Evolutionary conservation across 2,888 invertebrate species (phyloP), one percentile per base, ranked within the genome.

Genomic region (Apomyelois bistriatella): DNA sequence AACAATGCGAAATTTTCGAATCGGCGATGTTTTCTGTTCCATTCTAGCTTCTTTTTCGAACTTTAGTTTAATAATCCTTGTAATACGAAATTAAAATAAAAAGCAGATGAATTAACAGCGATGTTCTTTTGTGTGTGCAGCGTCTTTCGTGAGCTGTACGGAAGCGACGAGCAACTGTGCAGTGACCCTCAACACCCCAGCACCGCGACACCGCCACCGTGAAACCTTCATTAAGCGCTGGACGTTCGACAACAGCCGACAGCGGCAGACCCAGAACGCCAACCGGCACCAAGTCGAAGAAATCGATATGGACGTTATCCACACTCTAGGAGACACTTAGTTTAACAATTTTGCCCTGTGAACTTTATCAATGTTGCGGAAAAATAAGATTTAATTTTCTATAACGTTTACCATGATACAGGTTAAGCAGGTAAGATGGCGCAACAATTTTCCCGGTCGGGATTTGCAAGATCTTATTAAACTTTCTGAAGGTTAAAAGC

Each of bases 161-260:
- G 82, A 79, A 16, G 70, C 58, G 37, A 56, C 64, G 36, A 54
- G 43, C 54, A 53, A 60, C 58, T 50, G 54, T 49, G 53, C 58
- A 10, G 56, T 38, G 46, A 47, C 32, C 46, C 22, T 49, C n/a
- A 53, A 22, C 6, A 43, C 62, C 17, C 47, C 55, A 16, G 16
- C 38, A 28, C n/a, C 58, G 30, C 64, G 64, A 2, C 63, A 60
- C 3, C 64, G 60, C 3, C 61, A 64, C 32, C 61, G 65, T 3
- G 66, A 69, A 13, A 57, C 65, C 1, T 68, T 62, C 65, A 71
- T 79, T 53, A 58, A 58, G n/a, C 70, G 76, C 0, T 83, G 82
- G 83, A 77, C 62, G 1, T 78, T 79, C 58, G 70, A 79, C 65
- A 80, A 78, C 66, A 69, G 60, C 46, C 70, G 76, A 0, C 69